Evolutionary conservation across 2,888 invertebrate genomes (phyloP), one percentile per base, ranked within the genome.

Genomic region (Dicranocentrus wangi): DNA sequence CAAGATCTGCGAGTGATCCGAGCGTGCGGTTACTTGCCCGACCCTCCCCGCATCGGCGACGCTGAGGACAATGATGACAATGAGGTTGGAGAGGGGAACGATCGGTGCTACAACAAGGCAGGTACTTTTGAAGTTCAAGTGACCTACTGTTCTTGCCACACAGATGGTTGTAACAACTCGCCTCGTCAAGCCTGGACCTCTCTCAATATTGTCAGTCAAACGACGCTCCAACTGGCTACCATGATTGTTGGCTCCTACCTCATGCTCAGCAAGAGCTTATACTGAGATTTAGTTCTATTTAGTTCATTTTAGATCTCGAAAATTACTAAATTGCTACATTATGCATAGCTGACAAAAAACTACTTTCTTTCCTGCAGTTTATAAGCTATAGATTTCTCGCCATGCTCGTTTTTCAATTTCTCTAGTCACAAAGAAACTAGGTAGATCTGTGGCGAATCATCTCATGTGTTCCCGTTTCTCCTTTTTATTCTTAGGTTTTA

Each of bases 41-140:
- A 85, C 23, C 76, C 77, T 55, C 60, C 73, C 21, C 69, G 71
- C 3, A 10, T 2, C 19, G 27, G 13, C 15, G 27, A 13, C 17
- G 79, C 58, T 7, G 82, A 80, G 15, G 85, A 77, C 0, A 79
- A 82, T 23, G 78, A 81, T 21, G 81, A 80, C 28, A 43, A n/a
- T 1, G 66, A 77, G 15, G 10, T 1, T 2, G 63, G 7, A 10
- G 15, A 7, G 8, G 71, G 10, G 10, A 58, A 32, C 1, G 69
- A 70, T 8, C 73, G 82, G 7, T 86, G 86, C 61, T 86, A 83
- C 83, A 85, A 80, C 43, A 77, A 84, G 21, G 86, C 86, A 15
- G 86, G 86, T 21, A 86, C 86, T 17, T 86, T 85, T 55, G 86
- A 86, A 70, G 85, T 86, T 39, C 82, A 83, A 83, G 85, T 86